Evolutionary conservation across 2,888 invertebrate species (phyloP), one percentile per base, ranked within the genome.

Genomic region (Nemurella pictetii): DNA sequence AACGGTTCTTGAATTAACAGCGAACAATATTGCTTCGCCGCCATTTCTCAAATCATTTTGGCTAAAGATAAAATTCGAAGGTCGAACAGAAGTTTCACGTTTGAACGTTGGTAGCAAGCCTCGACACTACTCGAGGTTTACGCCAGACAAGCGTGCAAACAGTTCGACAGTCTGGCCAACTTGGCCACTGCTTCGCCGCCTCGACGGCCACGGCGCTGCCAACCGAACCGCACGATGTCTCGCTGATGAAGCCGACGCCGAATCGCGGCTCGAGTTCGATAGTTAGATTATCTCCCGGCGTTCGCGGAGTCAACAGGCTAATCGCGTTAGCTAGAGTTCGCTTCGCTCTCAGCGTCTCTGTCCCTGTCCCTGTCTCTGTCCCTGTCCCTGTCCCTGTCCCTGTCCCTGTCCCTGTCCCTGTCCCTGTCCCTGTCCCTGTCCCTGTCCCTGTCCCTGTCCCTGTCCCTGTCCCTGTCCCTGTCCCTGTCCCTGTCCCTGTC

Each of bases 391-490:
- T n/a, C n/a, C n/a, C n/a, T 75, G 4, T 77, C 84, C 26, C 75
- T 12, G 5, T 80, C 80, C 25, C 35, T 80, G 78, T 85, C 32
- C n/a, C 74, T 25, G 74, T 74, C 74, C 36, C 29, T 26, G 72
- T 73, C 75, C 84, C 36, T 26, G 20, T 72, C 84, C 29, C 35
- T 32, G 29, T 25, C 78, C 30, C 85, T 36, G 73, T 27, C 77
- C 35, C 84, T 28, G 80, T 32, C 55, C 29, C 81, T 55, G 84
- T 30, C 74, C 74, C 85, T 35, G n/a, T n/a, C n/a, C n/a, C n/a
- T n/a, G n/a, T 88, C 88, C 88, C 88, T 89, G 88, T 88, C 89
- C 88, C 88, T 88, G 86, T 83, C 74, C 32, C 28, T 72, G 85
- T 81, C 85, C 85, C 25, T 15, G 36, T n/a, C 84, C 55, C 32